phyloP scores from a whole-genome alignment of 2,888 invertebrate species.

The Alentia gelatinosa region DNA sequence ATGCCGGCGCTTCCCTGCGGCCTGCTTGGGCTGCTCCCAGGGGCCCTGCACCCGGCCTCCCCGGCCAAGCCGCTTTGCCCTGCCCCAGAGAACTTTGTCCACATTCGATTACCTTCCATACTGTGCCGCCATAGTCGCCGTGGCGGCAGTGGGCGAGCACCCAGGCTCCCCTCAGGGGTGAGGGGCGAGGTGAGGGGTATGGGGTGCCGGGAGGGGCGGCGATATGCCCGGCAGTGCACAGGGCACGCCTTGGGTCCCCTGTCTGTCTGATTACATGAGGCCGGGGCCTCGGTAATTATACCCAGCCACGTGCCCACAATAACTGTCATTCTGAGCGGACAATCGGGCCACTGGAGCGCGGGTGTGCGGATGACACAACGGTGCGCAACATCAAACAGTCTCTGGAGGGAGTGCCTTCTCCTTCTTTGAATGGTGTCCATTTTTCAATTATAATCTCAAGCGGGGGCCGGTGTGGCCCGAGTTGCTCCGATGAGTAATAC shows the following conservation, averaged over 20 bases:
- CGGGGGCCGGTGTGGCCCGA: background rate
- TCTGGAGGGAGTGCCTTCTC: background rate
- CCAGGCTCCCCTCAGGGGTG: background rate
- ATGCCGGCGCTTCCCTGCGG: background rate
- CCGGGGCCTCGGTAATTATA: background rate
- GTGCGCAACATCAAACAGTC: slow-evolving; percentile 21
- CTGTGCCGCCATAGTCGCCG: background rate
- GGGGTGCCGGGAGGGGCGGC: background rate
- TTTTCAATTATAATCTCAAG: slow-evolving; percentile 46
- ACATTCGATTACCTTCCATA: slow-evolving; percentile 32
- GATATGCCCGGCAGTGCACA: too few relatives aligned
- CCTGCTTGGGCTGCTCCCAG: background rate
- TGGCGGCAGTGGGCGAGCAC: background rate
- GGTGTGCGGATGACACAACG: slow-evolving; percentile 1
- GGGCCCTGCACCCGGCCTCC: background rate
- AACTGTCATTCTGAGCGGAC: background rate
- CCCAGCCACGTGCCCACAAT: background rate
- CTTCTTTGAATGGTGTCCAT: slow-evolving; percentile 28
- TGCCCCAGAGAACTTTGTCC: slow-evolving; percentile 29
- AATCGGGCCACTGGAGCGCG: background rate
- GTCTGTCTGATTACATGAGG: slow-evolving; percentile 31
- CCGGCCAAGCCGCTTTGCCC: slow-evolving; percentile 43
- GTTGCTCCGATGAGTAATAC: slow-evolving; percentile 23
- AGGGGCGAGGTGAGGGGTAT: background rate
- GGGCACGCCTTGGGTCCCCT: background rate